Evolutionary conservation across 2,797 vertebrate species (phyloP), one percentile per base, ranked within the genome.

Genomic region (Acanthis flammea): DNA sequence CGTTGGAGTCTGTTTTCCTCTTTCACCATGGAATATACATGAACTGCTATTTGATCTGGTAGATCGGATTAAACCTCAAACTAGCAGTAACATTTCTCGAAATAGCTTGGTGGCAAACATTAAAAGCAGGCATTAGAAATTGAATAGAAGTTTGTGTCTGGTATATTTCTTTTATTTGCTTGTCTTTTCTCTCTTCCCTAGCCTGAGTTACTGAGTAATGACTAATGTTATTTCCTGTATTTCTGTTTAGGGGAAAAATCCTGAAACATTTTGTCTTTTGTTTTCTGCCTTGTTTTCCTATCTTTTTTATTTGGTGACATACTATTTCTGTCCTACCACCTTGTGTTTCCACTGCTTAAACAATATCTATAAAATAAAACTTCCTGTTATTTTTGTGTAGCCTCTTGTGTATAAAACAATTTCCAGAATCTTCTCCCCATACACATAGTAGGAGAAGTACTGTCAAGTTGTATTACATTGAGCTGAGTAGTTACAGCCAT

Each of bases 1-100:
- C 0, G 0, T 53, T 91, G 82, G 70, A 91, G 78, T 78, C 88
- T 93, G 2, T 94, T 92, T 95, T 85, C 81, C 12, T 89, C 82
- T 92, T 96, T 83, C 50, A 31, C 51, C 55, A 55, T 94, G 93
- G 94, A 95, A 88, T 82, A 83, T 54, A 93, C 82, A 35, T 68
- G 86, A 92, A 85, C 77, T 94, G 95, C 84, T 88, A 96, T 93
- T 96, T 97, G 95, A 96, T 93, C 94, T 93, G 95, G 92, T 91
- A 83, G 95, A 97, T 97, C 95, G 93, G 58, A 90, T 96, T 92
- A 96, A 96, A 78, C 89, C 45, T 35, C 72, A 83, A 86, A 94
- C 92, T 42, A 75, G 92, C 83, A 54, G 93, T 94, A 95, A 76
- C 93, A 89, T 95, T 95, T 97, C 96, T 96, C 95, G 91, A 96